phyloP scores from a whole-genome alignment of 2,888 invertebrate species.

The Hanleya hanleyi region DNA sequence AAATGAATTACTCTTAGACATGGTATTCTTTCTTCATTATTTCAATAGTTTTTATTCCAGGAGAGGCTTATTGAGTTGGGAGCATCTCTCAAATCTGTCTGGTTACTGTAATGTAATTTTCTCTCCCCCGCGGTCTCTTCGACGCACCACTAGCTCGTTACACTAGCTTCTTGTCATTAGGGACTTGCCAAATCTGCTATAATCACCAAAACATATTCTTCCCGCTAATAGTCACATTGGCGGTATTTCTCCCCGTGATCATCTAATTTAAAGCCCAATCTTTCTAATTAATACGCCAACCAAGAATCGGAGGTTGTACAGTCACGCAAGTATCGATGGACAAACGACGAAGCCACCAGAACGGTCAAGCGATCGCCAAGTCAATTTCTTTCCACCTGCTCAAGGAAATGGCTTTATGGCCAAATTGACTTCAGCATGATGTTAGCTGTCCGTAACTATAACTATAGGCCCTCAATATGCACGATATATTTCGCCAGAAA shows the following conservation, averaged over 20 bases:
- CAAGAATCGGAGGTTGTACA: too few species aligned
- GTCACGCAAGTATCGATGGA: too few species aligned
- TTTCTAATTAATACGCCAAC: too few species aligned
- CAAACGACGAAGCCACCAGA: too few species aligned
- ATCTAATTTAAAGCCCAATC: not conserved
- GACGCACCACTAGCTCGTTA: not conserved
- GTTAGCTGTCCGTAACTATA: too few species aligned
- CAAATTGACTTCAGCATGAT: too few species aligned
- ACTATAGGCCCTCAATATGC: too few species aligned
- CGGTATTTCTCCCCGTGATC: not conserved
- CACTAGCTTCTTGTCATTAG: not conserved
- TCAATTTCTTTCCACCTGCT: too few species aligned
- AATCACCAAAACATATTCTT: conserved; percentile 13
- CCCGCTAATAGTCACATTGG: not conserved
- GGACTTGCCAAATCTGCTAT: not conserved
- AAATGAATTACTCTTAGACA: conserved; percentile 9
- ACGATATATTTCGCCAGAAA: too few species aligned
- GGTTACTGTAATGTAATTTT: conserved; percentile 1
- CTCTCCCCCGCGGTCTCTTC: not conserved
- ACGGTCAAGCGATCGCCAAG: too few species aligned
- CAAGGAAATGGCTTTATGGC: too few species aligned
- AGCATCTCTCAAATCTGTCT: conserved; percentile 9
- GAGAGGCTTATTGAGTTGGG: conserved; percentile 9
- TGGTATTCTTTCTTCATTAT: conserved; percentile 13
- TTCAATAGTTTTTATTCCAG: conserved; percentile 12